Evolutionary conservation across 1,140 invertebrate species (phyloP).

Genomic region (Apis cerana): DNA sequence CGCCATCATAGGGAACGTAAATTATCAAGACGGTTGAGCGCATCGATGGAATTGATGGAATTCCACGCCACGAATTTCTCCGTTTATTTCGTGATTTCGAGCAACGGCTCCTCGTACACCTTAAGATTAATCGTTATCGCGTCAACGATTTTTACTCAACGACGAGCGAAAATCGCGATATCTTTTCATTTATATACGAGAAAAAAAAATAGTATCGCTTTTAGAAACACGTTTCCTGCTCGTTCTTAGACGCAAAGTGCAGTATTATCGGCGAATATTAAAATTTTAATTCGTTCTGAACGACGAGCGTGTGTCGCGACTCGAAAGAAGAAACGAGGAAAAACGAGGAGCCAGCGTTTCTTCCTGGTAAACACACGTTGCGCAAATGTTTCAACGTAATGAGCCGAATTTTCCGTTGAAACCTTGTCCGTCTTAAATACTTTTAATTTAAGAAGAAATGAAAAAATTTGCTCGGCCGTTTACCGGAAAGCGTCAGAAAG

Average conservation of each 20-base stretch:
- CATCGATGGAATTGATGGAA: constrained; percentile 54
- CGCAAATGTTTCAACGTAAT: constrained; percentile 13
- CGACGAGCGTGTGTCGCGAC: not conserved
- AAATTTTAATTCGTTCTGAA: constrained; percentile 23
- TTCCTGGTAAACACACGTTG: not conserved
- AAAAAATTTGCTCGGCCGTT: not conserved
- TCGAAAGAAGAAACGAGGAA: not conserved
- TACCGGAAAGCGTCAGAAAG: not conserved
- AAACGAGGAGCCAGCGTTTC: not conserved
- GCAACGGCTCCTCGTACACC: not conserved
- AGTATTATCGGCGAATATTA: constrained; percentile 2
- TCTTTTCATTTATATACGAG: not conserved
- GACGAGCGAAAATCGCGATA: too few relatives aligned
- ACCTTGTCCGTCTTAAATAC: too few relatives aligned
- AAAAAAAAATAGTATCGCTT: too few relatives aligned
- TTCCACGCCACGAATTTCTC: constrained; percentile 57
- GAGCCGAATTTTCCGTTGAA: too few relatives aligned
- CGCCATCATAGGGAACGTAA: constrained; percentile 48
- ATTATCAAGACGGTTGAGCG: constrained; percentile 56
- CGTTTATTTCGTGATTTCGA: constrained; percentile 48
- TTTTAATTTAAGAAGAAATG: not conserved
- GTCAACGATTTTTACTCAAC: not conserved
- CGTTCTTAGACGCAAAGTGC: not conserved
- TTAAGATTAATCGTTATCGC: constrained; percentile 24
- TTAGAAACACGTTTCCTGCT: too few relatives aligned